These are phyloP conservation scores for Caenorhabditis sinica DNA, from an alignment of 2,888 invertebrate species.

Conservation along the genomic window DNA sequence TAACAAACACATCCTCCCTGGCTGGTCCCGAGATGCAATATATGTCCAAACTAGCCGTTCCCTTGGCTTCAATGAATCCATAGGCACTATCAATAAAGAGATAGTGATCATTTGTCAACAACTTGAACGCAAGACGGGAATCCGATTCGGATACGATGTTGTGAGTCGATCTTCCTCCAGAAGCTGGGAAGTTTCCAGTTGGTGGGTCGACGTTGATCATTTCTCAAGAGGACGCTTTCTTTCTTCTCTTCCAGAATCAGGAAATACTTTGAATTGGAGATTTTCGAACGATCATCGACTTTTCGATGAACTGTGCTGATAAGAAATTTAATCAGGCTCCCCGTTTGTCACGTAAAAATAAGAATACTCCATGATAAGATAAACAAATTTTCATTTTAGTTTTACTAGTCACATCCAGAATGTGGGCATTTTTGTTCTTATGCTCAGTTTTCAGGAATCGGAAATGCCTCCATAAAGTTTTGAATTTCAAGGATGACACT, in stretches of 20 bases:
- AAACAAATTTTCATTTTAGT: background rate
- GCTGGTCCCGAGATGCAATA: conserved; percentile 65
- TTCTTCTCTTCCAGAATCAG: conserved; percentile 25
- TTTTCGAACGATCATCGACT: conserved; percentile 3
- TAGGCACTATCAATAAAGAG: conserved; percentile 75
- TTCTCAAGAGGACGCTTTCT: conserved; percentile 10
- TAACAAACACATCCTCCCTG: conserved; percentile 72
- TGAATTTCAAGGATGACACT: conserved; percentile 46
- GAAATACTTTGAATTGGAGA: background rate
- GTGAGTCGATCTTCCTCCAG: conserved; percentile 73
- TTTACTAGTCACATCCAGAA: background rate
- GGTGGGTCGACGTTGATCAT: conserved; percentile 76
- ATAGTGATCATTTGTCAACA: conserved; percentile 77
- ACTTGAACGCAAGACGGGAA: conserved; percentile 75
- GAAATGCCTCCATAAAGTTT: background rate
- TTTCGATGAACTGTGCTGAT: conserved; percentile 41
- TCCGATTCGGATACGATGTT: conserved; percentile 73
- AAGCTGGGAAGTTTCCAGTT: conserved; percentile 69
- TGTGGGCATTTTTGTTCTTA: conserved; percentile 62
- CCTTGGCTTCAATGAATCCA: conserved; percentile 73
- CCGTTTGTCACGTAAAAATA: conserved; percentile 13
- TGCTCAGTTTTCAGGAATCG: conserved; percentile 20
- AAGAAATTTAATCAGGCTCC: background rate
- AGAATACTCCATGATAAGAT: background rate
- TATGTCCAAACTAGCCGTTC: conserved; percentile 66